phyloP scores from a whole-genome alignment of 2,113 vertebrate genomes.

The Monarcha castaneiventris region DNA sequence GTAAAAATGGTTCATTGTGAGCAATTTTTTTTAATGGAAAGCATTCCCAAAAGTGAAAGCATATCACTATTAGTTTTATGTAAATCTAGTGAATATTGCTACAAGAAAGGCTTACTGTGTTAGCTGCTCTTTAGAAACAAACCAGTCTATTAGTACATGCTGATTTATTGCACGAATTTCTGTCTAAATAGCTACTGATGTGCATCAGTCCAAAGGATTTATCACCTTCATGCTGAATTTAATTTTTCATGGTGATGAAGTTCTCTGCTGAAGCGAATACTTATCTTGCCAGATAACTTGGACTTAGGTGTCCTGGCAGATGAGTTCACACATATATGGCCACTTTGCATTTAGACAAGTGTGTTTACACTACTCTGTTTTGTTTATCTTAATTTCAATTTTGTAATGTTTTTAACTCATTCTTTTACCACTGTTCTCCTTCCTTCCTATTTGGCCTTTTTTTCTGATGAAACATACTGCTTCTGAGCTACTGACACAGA shows the following conservation, averaged over 20 bases:
- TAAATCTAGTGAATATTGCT: neutral
- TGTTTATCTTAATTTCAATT: neutral
- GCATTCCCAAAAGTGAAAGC: neutral
- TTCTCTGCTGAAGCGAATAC: neutral
- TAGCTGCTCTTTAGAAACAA: neutral
- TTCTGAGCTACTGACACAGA: neutral
- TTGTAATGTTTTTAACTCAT: neutral
- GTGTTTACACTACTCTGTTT: neutral
- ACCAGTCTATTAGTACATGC: neutral
- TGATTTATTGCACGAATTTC: neutral
- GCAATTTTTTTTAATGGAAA: neutral
- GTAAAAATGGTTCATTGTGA: neutral
- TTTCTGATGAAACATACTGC: neutral
- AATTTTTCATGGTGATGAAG: neutral
- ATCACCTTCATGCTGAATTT: neutral
- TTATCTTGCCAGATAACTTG: neutral
- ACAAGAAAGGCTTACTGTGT: neutral
- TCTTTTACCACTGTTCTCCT: neutral
- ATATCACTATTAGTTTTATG: neutral
- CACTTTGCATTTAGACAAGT: neutral
- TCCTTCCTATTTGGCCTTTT: neutral
- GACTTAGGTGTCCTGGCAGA: neutral
- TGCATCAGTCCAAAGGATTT: neutral
- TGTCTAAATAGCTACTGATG: neutral
- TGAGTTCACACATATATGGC: neutral